Evolutionary conservation across 2,888 invertebrate genomes (phyloP).

Genomic region (Coleophora flavipennella): DNA sequence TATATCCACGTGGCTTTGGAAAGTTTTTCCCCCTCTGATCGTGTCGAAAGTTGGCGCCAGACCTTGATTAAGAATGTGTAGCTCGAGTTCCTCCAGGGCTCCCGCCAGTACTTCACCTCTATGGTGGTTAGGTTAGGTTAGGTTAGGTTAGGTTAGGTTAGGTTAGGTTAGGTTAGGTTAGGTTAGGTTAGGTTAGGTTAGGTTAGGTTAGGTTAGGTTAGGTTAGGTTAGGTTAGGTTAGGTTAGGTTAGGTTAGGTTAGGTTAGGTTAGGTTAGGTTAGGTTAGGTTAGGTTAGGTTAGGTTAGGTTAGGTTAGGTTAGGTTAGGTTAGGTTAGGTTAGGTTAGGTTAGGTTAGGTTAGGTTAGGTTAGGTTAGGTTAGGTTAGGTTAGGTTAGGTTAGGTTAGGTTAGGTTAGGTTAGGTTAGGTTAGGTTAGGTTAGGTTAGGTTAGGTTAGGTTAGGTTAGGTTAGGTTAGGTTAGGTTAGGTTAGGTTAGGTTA

Average conservation of each 20-base stretch:
- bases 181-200: conserved; percentile 19
- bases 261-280: conserved; percentile 11
- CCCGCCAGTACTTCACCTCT: too few species aligned
- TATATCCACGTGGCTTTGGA: too few species aligned
- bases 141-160: too few species aligned
- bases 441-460: conserved; percentile 10
- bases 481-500: conserved; percentile 10
- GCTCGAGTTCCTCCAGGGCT: too few species aligned
- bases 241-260: conserved; percentile 10
- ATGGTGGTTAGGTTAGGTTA: too few species aligned
- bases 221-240: conserved; percentile 11
- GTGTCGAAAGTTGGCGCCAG: too few species aligned
- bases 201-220: conserved; percentile 16
- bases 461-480: conserved; percentile 10
- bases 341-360: conserved; percentile 15
- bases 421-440: conserved; percentile 10
- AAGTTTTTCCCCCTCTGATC: too few species aligned
- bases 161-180: conserved; percentile 13
- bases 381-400: conserved; percentile 13
- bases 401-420: conserved; percentile 10
- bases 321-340: conserved; percentile 12
- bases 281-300: conserved; percentile 11
- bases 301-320: conserved; percentile 10
- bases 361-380: conserved; percentile 15
- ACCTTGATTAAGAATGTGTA: too few species aligned